Base-by-base conservation (phyloP, 1,140 invertebrate genomes). In the Scaptomyza graminum region DNA sequence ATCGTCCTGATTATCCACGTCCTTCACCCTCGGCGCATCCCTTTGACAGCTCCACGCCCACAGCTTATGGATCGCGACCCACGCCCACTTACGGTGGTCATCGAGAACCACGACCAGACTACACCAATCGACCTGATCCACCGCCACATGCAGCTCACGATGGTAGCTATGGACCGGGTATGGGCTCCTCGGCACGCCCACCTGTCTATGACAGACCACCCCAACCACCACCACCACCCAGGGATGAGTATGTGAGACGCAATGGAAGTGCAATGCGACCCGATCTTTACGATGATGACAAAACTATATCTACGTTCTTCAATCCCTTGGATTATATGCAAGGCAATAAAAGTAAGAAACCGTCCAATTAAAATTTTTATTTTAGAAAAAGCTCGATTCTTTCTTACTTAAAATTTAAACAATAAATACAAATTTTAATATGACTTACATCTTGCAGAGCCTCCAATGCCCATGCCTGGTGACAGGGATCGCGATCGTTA, bases 271-370 rank as follows among this genome's bases (percentile, higher is more conserved):
- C 44, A 0, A 65, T 71, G 78, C 65, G 82, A 0, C 77, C 79
- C 3, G 70, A 82, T 46, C 74, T 74, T 0, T 91, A 90, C 25
- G 79, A 89, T n/a, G 90, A 91, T 46, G 90, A 91, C 39, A 91
- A 91, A 18, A 83, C 82, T 7, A 91, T 91, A n/a, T 69, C 88
- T 12, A 92, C 91, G 2, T 92, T 81, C 39, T 92, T 92, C 31
- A 92, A 92, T 78, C 91, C 90, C 3, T 88, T 88, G 37, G 91
- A 92, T n/a, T 92, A 91, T 16, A 62, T 90, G 60, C 65, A 83
- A 2, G 79, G 76, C 12, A 61, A 70, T 25, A 71, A 72, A 52
- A 72, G 82, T 85, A 54, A 87, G 82, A 15, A 0, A 0, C 13
- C 9, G 15, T 16, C 18, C 18, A 3, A 22, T 22, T 22, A 22